These are phyloP conservation scores for Hyaena hyaena DNA, from an alignment of 2,113 vertebrate genomes.

Conservation along the genomic window DNA sequence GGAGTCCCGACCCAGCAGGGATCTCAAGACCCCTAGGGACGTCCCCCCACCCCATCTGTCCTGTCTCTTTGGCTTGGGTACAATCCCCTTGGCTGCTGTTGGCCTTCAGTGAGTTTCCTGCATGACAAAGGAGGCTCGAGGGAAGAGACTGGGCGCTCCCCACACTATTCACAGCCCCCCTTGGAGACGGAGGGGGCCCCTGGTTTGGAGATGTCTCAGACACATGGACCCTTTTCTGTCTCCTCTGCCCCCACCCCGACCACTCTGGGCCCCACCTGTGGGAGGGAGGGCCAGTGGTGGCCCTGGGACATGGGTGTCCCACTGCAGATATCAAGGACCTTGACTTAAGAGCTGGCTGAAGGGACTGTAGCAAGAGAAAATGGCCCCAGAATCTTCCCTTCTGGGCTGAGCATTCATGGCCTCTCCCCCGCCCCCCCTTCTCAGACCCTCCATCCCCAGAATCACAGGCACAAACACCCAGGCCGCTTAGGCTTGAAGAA, in stretches of 20 bases:
- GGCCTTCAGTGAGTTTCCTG: constrained; percentile 73
- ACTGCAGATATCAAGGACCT: not conserved
- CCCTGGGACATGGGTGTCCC: accelerated
- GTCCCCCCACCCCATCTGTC: not conserved
- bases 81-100: constrained; percentile 64
- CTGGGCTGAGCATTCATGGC: not conserved
- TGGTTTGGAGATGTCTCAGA: not conserved
- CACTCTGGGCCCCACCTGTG: not conserved
- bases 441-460: not conserved
- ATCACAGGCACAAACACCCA: no score
- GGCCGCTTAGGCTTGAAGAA: not conserved
- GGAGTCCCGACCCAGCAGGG: not conserved
- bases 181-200: not conserved
- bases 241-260: not conserved
- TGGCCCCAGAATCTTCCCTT: not conserved
- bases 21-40: not conserved
- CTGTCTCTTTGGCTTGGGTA: constrained; percentile 52
- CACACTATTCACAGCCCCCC: not conserved
- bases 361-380: not conserved
- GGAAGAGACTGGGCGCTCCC: not conserved
- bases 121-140: constrained; percentile 75
- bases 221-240: not conserved
- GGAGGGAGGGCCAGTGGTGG: not conserved
- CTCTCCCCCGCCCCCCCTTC: not conserved
- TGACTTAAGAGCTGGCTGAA: no score